Evolutionary conservation across 2,888 invertebrate genomes (phyloP), one percentile per base, ranked within the genome.

Genomic region (Ormyrus pomaceus): DNA sequence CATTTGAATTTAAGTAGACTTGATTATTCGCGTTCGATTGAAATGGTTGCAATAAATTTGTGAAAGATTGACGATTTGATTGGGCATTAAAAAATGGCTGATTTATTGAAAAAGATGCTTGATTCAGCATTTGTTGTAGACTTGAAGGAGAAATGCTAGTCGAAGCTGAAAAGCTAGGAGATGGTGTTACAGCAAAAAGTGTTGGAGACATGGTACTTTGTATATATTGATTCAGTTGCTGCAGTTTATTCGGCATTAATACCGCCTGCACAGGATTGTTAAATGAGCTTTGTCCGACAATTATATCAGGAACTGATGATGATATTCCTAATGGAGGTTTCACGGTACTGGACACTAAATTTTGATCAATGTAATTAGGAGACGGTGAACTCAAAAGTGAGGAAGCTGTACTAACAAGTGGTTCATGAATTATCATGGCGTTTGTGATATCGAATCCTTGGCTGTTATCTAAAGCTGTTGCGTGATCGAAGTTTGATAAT

Each of bases 371-470:
- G 51, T 58, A 81, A 80, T 83, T 62, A 6, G 84, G 84, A 8
- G 85, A 70, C 0, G 89, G 86, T n/a, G n/a, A n/a, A 62, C 80
- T 88, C 1, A 87, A 34, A 0, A 87, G 11, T 1, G 89, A 86
- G 2, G 86, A 9, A 0, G 85, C 82, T 4, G 88, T 88, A 79
- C 86, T 88, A 5, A 86, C 77, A 10, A 87, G 73, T 5, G 88
- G 83, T 0, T 85, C 86, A 3, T 87, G 85, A 7, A 86, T 87
- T 10, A 89, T 70, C 71, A 91, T 86, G 0, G 90, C 91, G 79
- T 92, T 91, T 0, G 91, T 90, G 70, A 91, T 88, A 83, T 92
- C 92, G 81, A 92, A 92, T 1, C 91, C 91, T 85, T 92, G 91
- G 77, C 92, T 92, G 58, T 87, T 90, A 0, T 91, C 91, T 6